These are phyloP conservation scores for Dendrolimus kikuchii DNA, from an alignment of 1,140 invertebrate genomes.

Conservation along the genomic window DNA sequence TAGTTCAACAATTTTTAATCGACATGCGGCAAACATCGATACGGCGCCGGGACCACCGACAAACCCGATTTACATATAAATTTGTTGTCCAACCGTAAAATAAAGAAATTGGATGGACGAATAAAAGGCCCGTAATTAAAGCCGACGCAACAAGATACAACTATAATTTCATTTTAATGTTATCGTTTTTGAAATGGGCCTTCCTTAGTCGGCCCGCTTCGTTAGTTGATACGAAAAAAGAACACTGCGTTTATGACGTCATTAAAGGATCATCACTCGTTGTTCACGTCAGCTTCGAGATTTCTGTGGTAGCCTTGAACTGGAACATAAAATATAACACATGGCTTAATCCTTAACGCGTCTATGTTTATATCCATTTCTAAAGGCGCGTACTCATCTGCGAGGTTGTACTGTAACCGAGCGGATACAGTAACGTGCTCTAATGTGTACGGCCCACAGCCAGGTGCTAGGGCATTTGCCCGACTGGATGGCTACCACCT, in stretches of 20 bases:
- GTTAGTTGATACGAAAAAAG: slow-evolving; percentile 26
- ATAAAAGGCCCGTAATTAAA: slow-evolving; percentile 55
- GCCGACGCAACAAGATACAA: slow-evolving; percentile 31
- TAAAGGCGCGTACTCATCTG: not conserved
- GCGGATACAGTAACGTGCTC: too few species aligned
- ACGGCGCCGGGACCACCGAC: slow-evolving; percentile 45
- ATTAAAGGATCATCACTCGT: slow-evolving; percentile 8
- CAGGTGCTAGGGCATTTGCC: too few species aligned
- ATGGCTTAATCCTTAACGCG: too few species aligned
- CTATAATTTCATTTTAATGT: slow-evolving; percentile 59
- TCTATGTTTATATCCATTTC: not conserved
- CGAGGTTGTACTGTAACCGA: too few species aligned
- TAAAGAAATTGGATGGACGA: slow-evolving; percentile 62
- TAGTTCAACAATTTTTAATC: slow-evolving; percentile 43
- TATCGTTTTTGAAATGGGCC: slow-evolving; percentile 36
- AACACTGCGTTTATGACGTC: slow-evolving; percentile 15
- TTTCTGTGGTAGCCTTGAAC: not conserved
- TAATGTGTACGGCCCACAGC: too few species aligned
- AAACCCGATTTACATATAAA: slow-evolving; percentile 63
- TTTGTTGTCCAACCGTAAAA: slow-evolving; percentile 63
- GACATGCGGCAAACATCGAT: slow-evolving; percentile 42
- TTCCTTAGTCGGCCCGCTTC: slow-evolving; percentile 29
- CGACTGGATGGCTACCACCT: too few species aligned
- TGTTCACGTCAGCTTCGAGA: slow-evolving; percentile 16
- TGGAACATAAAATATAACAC: too few species aligned